phyloP scores from a whole-genome alignment of 2,888 invertebrate species.

The Noctua janthina region DNA sequence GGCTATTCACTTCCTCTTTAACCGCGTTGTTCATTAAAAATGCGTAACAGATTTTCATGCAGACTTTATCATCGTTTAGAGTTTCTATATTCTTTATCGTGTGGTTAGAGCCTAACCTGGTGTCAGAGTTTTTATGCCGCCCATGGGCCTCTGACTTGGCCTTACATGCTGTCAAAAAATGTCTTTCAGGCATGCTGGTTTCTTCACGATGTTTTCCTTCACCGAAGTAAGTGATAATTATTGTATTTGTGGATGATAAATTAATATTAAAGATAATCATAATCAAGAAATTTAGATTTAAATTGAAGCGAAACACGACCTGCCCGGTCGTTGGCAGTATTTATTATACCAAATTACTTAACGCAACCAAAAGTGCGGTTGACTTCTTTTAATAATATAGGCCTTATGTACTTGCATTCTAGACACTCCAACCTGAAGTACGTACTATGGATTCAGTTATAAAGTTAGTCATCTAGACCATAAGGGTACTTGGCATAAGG shows the following conservation, averaged over 20 bases:
- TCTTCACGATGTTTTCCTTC: too few relatives aligned
- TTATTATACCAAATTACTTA: background rate
- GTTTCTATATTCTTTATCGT: too few relatives aligned
- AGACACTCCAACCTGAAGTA: slow-evolving; percentile 30
- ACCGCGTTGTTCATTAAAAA: background rate
- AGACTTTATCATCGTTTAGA: background rate
- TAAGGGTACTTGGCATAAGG: slow-evolving; percentile 59
- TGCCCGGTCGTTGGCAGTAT: too few relatives aligned
- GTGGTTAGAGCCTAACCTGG: too few relatives aligned
- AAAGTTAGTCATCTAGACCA: slow-evolving; percentile 27
- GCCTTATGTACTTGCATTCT: background rate
- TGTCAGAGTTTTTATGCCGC: too few relatives aligned
- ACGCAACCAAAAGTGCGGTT: background rate
- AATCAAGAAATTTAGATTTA: background rate
- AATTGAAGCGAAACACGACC: background rate
- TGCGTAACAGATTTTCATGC: background rate
- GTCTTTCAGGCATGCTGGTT: too few relatives aligned
- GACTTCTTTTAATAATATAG: background rate
- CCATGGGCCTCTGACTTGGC: too few relatives aligned
- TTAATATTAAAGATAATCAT: background rate
- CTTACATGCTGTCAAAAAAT: too few relatives aligned
- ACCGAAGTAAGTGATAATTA: too few relatives aligned
- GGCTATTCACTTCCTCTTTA: background rate
- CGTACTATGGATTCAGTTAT: slow-evolving; percentile 33
- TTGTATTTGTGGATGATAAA: background rate